These are phyloP conservation scores for Ptychochromis oligacanthus DNA, from an alignment of 2,113 vertebrate species.

Conservation along the genomic window DNA sequence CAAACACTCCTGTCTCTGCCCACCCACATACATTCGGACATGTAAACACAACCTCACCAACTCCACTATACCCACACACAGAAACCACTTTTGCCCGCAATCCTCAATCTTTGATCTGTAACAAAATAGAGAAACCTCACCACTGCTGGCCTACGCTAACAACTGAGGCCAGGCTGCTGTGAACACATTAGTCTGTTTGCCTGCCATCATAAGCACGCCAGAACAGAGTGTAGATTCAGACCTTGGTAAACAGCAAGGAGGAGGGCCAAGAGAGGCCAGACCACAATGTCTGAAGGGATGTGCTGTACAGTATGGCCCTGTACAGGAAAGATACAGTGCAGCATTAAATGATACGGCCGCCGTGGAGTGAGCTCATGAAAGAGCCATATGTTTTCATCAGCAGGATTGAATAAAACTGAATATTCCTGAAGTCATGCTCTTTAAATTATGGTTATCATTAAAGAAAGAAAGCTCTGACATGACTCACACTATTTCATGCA, in stretches of 20 bases:
- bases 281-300: constrained; percentile 56
- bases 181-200: constrained; percentile 58
- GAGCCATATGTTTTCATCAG: constrained; percentile 48
- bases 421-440: constrained; percentile 4
- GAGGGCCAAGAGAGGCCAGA: constrained; percentile 39
- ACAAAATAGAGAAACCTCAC: constrained; percentile 48
- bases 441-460: constrained; percentile 7
- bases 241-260: constrained; percentile 56
- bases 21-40: constrained; percentile 8
- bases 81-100: constrained; percentile 12
- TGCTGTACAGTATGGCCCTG: constrained; percentile 46
- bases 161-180: constrained; percentile 25
- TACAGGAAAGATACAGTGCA: constrained; percentile 42
- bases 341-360: constrained; percentile 37
- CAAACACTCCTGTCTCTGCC: neutral
- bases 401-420: constrained; percentile 15
- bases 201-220: constrained; percentile 60
- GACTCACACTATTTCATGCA: constrained; percentile 23
- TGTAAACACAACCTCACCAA: constrained; percentile 25
- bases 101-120: constrained; percentile 44
- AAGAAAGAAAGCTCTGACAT: constrained; percentile 23
- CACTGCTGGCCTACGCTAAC: constrained; percentile 22
- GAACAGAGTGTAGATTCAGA: constrained; percentile 68
- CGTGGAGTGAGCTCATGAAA: constrained; percentile 51
- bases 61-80: constrained; percentile 39